These are phyloP conservation scores for Druceiella hillmani DNA, from an alignment of 2,888 invertebrate genomes.

Conservation along the genomic window DNA sequence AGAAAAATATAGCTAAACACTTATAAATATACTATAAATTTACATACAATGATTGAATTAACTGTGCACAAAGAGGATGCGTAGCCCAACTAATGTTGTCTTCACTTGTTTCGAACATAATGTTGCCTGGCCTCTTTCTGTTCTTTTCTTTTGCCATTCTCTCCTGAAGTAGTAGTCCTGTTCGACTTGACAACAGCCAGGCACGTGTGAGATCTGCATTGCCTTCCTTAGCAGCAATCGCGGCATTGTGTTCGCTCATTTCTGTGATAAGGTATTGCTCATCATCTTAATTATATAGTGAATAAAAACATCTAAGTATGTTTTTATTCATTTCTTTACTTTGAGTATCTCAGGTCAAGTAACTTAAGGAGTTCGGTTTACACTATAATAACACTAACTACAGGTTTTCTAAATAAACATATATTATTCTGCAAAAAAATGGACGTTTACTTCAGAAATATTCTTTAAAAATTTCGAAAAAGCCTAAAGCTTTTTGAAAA, in stretches of 20 bases:
- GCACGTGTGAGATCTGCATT: constrained; percentile 77
- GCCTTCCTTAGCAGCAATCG: constrained; percentile 67
- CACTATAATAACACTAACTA: too few species aligned
- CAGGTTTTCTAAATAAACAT: too few species aligned
- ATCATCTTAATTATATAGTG: not conserved
- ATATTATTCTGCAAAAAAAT: too few species aligned
- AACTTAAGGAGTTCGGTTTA: too few species aligned
- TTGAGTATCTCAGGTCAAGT: too few species aligned
- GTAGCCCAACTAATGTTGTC: constrained; percentile 71
- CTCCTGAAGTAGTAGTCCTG: constrained; percentile 44
- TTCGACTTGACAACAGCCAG: constrained; percentile 78
- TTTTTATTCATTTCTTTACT: too few species aligned
- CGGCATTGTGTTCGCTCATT: constrained; percentile 79
- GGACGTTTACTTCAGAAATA: too few species aligned
- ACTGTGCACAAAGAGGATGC: constrained; percentile 81
- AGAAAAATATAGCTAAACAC: not conserved
- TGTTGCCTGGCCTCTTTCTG: constrained; percentile 27
- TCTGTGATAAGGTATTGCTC: constrained; percentile 30
- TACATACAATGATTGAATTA: constrained; percentile 81
- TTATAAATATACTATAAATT: not conserved
- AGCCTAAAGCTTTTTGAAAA: too few species aligned
- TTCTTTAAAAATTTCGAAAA: too few species aligned
- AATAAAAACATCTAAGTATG: too few species aligned
- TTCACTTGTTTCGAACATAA: constrained; percentile 49
- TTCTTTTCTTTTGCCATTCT: constrained; percentile 28